Conservation (phyloP, 2,888 invertebrate genomes). For the Xylota sylvarum region DNA sequence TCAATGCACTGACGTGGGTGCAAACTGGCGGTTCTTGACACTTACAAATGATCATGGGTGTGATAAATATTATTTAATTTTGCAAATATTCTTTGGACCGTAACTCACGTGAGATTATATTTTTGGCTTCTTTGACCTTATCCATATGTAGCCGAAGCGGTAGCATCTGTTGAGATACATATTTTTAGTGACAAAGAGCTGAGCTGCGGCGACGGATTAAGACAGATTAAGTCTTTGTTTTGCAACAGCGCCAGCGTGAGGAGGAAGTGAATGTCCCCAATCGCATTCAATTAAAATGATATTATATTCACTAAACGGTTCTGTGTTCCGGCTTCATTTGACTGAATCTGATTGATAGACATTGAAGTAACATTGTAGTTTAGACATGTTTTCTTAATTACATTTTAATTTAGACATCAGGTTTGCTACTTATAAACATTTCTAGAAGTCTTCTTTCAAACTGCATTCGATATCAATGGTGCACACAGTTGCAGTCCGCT, state of each 20-base stretch:
- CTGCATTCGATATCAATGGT: background rate
- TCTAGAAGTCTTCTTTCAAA: too few relatives aligned
- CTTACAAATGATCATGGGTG: background rate
- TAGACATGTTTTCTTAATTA: too few relatives aligned
- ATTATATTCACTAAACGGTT: background rate
- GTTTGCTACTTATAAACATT: too few relatives aligned
- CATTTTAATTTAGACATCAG: too few relatives aligned
- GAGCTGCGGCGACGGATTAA: too few relatives aligned
- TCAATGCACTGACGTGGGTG: slow-evolving; percentile 37
- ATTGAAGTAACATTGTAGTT: background rate
- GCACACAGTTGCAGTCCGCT: too few relatives aligned
- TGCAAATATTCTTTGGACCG: background rate
- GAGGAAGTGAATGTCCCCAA: slow-evolving; percentile 1
- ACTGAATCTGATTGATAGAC: slow-evolving; percentile 7
- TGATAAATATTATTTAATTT: slow-evolving; percentile 17
- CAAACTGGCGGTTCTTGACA: background rate
- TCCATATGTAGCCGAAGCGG: background rate
- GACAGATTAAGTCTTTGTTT: background rate
- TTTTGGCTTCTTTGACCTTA: background rate
- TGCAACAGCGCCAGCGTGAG: background rate
- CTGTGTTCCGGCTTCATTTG: background rate
- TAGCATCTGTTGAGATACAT: background rate
- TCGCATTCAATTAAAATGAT: slow-evolving; percentile 2
- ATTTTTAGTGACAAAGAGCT: background rate
- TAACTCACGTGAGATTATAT: background rate